Conservation (phyloP, 2,113 vertebrate genomes). For the Cromileptes altivelis region DNA sequence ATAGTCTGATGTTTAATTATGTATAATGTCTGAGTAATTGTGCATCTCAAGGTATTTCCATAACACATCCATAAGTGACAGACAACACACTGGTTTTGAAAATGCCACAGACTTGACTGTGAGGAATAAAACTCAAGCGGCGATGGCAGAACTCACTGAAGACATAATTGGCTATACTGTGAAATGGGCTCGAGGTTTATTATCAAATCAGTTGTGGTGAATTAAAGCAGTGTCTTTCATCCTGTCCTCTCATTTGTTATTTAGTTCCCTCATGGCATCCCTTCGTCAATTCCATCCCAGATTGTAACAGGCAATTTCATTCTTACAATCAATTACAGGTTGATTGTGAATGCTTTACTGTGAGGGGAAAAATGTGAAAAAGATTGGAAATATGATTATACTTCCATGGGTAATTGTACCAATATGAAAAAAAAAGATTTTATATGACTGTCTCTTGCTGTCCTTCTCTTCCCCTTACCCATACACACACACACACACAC, state of each 20-base stretch:
- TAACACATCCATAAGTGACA: conserved; percentile 7
- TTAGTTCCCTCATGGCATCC: conserved; percentile 63
- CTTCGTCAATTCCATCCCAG: conserved; percentile 54
- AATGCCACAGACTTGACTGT: conserved; percentile 15
- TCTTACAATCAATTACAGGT: conserved; percentile 78
- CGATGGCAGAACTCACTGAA: conserved; percentile 67
- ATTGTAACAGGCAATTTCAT: conserved; percentile 73
- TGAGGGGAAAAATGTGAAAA: conserved; percentile 53
- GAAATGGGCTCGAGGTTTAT: conserved; percentile 82
- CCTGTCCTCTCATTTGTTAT: conserved; percentile 80
- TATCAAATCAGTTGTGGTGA: conserved; percentile 83
- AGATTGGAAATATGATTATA: conserved; percentile 64
- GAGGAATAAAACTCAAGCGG: conserved; percentile 46
- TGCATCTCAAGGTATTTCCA: conserved; percentile 26
- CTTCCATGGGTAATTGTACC: conserved; percentile 37
- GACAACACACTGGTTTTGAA: conserved; percentile 21
- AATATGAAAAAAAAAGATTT: conserved; percentile 12
- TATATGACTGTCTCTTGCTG: conserved; percentile 18
- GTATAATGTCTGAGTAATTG: conserved; percentile 8
- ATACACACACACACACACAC: neutral
- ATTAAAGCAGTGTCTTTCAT: conserved; percentile 81
- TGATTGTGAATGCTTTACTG: conserved; percentile 67
- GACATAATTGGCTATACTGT: conserved; percentile 76
- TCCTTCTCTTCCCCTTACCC: conserved; percentile 26
- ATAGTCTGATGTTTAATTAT: conserved; percentile 7